phyloP scores from a whole-genome alignment of 2,113 vertebrate species.

The Penelope pileata region DNA sequence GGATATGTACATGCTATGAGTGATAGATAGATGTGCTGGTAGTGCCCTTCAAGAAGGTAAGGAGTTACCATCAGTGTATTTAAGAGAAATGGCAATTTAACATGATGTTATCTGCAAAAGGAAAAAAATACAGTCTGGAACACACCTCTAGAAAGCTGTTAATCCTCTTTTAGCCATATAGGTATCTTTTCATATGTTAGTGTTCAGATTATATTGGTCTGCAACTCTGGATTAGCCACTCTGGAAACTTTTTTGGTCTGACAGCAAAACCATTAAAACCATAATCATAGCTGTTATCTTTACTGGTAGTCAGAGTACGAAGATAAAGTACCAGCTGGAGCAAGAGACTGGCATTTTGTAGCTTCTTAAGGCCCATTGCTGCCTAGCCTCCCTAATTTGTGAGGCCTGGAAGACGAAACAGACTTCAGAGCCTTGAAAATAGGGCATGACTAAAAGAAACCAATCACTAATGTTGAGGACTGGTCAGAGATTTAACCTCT shows the following conservation, averaged over 20 bases:
- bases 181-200: slow-evolving; percentile 3
- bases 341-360: neutral
- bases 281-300: neutral
- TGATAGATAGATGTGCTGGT: neutral
- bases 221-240: neutral
- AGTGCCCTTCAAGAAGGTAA: neutral
- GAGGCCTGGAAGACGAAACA: neutral
- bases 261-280: slow-evolving; percentile 1
- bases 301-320: neutral
- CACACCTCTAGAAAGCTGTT: neutral
- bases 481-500: neutral
- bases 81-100: neutral
- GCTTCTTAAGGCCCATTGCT: neutral
- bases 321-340: neutral
- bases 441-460: neutral
- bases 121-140: neutral
- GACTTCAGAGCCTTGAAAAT: neutral
- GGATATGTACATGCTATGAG: neutral
- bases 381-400: neutral
- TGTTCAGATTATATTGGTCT: slow-evolving; percentile 8
- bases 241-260: neutral
- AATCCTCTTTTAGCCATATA: neutral
- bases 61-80: neutral
- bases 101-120: neutral
- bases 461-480: neutral